A percentile compares a stretch with the other conserved stretches of the same genome.
phyloP scores from a whole-genome alignment of 1,140 invertebrate species.

The Drosophila nasuta region DNA sequence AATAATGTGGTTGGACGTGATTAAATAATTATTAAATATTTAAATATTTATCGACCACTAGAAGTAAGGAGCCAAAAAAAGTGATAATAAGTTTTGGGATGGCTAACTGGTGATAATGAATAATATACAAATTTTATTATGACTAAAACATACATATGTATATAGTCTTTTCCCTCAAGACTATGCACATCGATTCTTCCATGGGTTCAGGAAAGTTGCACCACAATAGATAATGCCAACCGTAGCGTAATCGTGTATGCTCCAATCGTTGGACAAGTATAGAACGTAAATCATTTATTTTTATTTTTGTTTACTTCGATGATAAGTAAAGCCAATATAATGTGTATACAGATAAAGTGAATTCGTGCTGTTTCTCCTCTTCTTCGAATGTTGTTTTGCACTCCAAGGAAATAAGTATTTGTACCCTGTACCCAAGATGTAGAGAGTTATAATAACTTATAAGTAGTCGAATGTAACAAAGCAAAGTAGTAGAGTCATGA shows the following conservation, averaged over 20 bases:
- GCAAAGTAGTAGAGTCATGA: no score
- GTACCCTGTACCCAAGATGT: no score
- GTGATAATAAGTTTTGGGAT: conserved; percentile 1
- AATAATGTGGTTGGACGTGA: background rate
- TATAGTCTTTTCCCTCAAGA: no score
- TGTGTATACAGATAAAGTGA: conserved; percentile 48
- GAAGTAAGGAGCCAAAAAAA: background rate
- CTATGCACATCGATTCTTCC: conserved; percentile 1
- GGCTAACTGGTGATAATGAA: background rate
- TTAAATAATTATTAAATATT: background rate
- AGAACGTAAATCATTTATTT: conserved; percentile 44
- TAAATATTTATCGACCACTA: background rate
- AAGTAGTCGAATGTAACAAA: no score
- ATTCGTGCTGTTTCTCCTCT: conserved; percentile 13
- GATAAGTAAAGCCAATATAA: conserved; percentile 51
- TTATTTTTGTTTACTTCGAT: conserved; percentile 39
- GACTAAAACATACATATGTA: no score
- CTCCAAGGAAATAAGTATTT: background rate
- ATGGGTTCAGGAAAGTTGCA: conserved; percentile 15
- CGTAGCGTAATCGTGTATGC: conserved; percentile 29
- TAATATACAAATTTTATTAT: background rate
- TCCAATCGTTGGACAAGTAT: conserved; percentile 42
- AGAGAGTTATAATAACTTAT: no score
- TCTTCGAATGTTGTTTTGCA: background rate
- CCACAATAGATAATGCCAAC: conserved; percentile 18